A percentile compares a stretch with the other conserved stretches of the same genome.
Conservation (phyloP, 2,888 invertebrate genomes). For the Smittia aterrima region DNA sequence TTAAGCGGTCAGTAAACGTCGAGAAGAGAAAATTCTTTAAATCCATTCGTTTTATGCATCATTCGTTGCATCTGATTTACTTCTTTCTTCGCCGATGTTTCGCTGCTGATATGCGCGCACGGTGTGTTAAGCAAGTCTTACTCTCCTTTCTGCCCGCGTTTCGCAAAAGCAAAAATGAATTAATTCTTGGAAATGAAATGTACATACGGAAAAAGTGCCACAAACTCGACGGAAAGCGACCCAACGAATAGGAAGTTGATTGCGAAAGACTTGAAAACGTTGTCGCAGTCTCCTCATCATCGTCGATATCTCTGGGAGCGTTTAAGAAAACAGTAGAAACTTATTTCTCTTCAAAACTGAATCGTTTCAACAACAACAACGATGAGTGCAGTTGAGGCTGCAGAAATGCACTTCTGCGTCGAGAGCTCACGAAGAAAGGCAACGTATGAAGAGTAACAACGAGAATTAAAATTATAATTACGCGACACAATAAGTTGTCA, state of each 20-base stretch:
- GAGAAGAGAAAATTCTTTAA: background rate
- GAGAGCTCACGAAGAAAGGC: too few relatives aligned
- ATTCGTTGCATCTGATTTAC: slow-evolving; percentile 32
- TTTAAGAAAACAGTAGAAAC: too few relatives aligned
- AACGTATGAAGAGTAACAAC: background rate
- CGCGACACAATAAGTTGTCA: background rate
- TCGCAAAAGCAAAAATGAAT: slow-evolving; percentile 11
- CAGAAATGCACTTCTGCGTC: too few relatives aligned
- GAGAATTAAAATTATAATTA: slow-evolving; percentile 4
- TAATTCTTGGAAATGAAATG: slow-evolving; percentile 33
- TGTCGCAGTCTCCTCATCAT: too few relatives aligned
- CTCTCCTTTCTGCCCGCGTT: background rate
- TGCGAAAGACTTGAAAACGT: too few relatives aligned
- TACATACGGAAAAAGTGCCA: slow-evolving; percentile 1
- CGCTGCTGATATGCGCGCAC: background rate
- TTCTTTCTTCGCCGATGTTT: slow-evolving; percentile 25
- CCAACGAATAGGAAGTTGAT: too few relatives aligned
- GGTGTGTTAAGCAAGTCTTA: background rate
- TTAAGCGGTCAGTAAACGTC: slow-evolving; percentile 28
- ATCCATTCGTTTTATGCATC: slow-evolving; percentile 25
- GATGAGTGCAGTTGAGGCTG: too few relatives aligned
- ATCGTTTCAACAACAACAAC: too few relatives aligned
- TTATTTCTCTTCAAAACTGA: too few relatives aligned
- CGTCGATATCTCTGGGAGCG: too few relatives aligned
- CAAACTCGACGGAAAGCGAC: background rate